phyloP scores from a whole-genome alignment of 1,140 invertebrate species.

The Radopholus similis region DNA sequence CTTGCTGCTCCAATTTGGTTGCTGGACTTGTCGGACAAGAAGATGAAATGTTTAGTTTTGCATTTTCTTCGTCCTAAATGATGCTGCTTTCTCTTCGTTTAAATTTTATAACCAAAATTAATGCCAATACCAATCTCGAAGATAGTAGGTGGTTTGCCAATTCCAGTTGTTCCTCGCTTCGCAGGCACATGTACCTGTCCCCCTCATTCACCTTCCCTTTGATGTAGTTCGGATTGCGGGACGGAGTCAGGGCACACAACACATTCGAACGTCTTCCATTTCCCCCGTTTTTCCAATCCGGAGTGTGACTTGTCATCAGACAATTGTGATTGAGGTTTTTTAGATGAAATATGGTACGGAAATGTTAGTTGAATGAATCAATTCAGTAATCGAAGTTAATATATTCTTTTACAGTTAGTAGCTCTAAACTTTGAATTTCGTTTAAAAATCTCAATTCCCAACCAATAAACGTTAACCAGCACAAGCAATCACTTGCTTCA shows the following conservation, averaged over 20 bases:
- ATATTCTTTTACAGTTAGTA: no score
- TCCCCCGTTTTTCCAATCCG: constrained; percentile 7
- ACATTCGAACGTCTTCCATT: constrained; percentile 5
- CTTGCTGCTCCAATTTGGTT: constrained; percentile 24
- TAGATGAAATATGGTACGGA: neutral
- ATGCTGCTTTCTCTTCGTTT: neutral
- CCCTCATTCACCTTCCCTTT: constrained; percentile 21
- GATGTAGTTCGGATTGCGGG: constrained; percentile 22
- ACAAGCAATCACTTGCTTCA: no score
- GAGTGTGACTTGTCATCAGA: constrained; percentile 12
- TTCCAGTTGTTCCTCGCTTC: constrained; percentile 36
- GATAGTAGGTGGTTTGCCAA: constrained; percentile 34
- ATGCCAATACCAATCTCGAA: constrained; percentile 7
- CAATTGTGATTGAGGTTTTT: neutral
- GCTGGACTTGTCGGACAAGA: constrained; percentile 21
- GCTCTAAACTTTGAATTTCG: no score
- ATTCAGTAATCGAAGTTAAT: no score
- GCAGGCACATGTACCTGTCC: constrained; percentile 34
- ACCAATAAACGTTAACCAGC: no score
- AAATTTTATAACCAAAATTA: neutral
- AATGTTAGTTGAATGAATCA: neutral
- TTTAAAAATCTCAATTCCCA: no score
- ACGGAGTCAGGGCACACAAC: constrained; percentile 21
- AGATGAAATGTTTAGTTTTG: neutral
- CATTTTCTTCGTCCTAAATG: constrained; percentile 9